Conservation (phyloP, 2,888 invertebrate species). For the Drosophila histrio region DNA sequence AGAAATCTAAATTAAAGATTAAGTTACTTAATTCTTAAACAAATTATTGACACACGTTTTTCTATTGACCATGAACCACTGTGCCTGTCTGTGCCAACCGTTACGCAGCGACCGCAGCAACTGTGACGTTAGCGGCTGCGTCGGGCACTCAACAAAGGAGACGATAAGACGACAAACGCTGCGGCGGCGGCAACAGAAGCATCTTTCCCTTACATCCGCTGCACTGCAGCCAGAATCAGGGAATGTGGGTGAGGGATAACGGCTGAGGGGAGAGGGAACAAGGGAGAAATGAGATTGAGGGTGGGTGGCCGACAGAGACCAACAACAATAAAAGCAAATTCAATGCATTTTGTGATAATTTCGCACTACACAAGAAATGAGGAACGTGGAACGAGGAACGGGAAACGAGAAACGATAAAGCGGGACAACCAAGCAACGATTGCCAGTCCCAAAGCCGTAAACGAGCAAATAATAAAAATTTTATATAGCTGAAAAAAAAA, state of each 20-base stretch:
- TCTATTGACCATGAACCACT: slow-evolving; percentile 18
- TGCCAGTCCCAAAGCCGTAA: slow-evolving; percentile 51
- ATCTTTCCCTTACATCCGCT: slow-evolving; percentile 47
- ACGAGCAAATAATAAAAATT: slow-evolving; percentile 74
- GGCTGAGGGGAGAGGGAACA: neutral
- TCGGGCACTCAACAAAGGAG: slow-evolving; percentile 62
- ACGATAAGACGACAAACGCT: slow-evolving; percentile 67
- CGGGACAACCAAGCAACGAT: slow-evolving; percentile 6
- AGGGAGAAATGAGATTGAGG: slow-evolving; percentile 4
- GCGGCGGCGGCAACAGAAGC: slow-evolving; percentile 18
- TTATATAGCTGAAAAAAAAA: slow-evolving; percentile 40
- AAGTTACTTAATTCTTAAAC: too few species aligned
- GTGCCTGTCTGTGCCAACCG: slow-evolving; percentile 34
- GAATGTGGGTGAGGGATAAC: neutral
- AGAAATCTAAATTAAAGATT: neutral
- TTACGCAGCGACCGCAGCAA: slow-evolving; percentile 44
- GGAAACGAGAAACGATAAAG: slow-evolving; percentile 39
- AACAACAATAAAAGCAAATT: slow-evolving; percentile 76
- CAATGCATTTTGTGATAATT: slow-evolving; percentile 77
- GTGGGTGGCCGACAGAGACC: slow-evolving; percentile 29
- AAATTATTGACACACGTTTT: neutral
- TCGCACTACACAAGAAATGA: slow-evolving; percentile 63
- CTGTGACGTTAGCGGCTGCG: slow-evolving; percentile 31
- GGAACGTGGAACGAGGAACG: too few species aligned
- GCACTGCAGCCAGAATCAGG: slow-evolving; percentile 39